Evolutionary conservation across 1,140 invertebrate species (phyloP), one percentile per base, ranked within the genome.

Genomic region (Rhynchophorus ferrugineus): DNA sequence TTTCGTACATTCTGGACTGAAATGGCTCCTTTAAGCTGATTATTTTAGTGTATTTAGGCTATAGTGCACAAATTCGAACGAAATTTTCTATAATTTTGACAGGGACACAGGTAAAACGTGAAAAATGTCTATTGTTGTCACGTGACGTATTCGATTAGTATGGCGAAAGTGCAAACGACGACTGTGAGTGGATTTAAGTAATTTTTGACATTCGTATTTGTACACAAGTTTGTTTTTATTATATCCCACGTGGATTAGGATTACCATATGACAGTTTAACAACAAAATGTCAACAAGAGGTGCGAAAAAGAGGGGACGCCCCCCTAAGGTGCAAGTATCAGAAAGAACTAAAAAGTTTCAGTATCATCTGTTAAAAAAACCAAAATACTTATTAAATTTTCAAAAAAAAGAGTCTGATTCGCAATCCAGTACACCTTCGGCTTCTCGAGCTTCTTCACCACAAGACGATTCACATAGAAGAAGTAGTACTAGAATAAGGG

Each of bases 341-440:
- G 87, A 89, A 66, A 81, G 84, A 65, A 81, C 84, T 60, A 83
- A 82, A 65, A 88, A 86, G 75, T 89, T 87, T 72, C 85, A 87
- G 69, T 89, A 85, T 73, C 84, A 89, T 74, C 74, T 91, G 66
- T 78, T 92, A 68, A 91, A 92, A 73, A 94, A 93, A 72, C 90
- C 91, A 6, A 92, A 91, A 78, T 93, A 92, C 73, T 77, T 91
- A 61, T 75, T 80, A 69, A 79, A 80, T 63, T 77, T 81, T 69
- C 78, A 77, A 65, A 55, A 49, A 38, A 78, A 78, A 63, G 83
- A 78, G 55, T 75, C 77, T 1, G 77, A 82, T 61, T 84, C 82
- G 64, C 78, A 86, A 61, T 75, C 80, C 14, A 86, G 84, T 63
- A 89, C 89, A 7, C 87, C 88, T 7, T 83, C 80, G 8, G 78